phyloP scores from a whole-genome alignment of 2,797 vertebrate species.

The Xenopus petersii region DNA sequence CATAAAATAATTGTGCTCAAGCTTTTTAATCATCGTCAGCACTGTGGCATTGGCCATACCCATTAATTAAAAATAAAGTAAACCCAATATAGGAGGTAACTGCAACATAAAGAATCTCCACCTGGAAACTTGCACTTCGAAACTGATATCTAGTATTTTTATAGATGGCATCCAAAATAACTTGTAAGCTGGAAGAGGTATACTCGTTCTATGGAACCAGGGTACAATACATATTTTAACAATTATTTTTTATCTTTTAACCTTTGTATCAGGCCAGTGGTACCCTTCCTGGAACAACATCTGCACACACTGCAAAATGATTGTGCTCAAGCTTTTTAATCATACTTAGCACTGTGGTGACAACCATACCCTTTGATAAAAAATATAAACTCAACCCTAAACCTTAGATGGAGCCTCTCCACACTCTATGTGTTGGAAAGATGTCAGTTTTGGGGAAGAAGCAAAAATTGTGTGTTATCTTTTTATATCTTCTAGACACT shows the following conservation, averaged over 20 bases:
- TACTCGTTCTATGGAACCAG: conserved; percentile 53
- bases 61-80: conserved; percentile 39
- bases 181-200: conserved; percentile 9
- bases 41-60: conserved; percentile 52
- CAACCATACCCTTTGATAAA: conserved; percentile 54
- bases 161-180: conserved; percentile 24
- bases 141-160: neutral
- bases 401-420: conserved; percentile 35
- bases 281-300: conserved; percentile 51
- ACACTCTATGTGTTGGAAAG: conserved; percentile 4
- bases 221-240: conserved; percentile 49
- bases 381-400: conserved; percentile 32
- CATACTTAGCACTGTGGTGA: conserved; percentile 55
- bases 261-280: conserved; percentile 52
- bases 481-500: conserved; percentile 53
- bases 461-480: neutral
- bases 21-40: conserved; percentile 60
- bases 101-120: neutral
- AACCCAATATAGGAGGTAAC: neutral
- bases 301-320: conserved; percentile 55
- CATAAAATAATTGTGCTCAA: conserved; percentile 49
- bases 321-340: conserved; percentile 58
- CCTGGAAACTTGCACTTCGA: neutral
- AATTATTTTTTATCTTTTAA: conserved; percentile 54
- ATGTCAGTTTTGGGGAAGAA: conserved; percentile 9